Percentiles rank a stretch among this genome's conserved stretches.
phyloP scores from a whole-genome alignment of 2,113 vertebrate genomes.

The Prietella phreatophila region DNA sequence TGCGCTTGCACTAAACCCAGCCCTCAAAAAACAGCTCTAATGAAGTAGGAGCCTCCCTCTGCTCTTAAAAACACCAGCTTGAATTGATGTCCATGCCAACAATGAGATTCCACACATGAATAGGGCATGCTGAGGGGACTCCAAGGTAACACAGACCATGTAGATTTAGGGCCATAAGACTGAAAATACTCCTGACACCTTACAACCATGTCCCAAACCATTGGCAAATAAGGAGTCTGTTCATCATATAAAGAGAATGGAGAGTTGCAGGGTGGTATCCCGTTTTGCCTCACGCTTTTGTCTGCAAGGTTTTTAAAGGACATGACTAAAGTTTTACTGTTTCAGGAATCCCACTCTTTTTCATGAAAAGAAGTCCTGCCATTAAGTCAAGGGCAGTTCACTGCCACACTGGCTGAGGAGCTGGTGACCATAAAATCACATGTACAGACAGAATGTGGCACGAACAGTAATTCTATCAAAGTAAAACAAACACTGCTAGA shows the following conservation, averaged over 20 bases:
- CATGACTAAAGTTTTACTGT: constrained; percentile 65
- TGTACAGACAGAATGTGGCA: constrained; percentile 23
- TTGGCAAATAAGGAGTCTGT: constrained; percentile 56
- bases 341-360: constrained; percentile 67
- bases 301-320: constrained; percentile 64
- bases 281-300: constrained; percentile 67
- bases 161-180: constrained; percentile 51
- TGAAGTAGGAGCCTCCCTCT: constrained; percentile 65
- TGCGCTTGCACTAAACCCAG: constrained; percentile 48
- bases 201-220: constrained; percentile 58
- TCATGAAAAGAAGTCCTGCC: constrained; percentile 56
- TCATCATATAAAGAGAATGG: constrained; percentile 63
- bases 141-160: constrained; percentile 63
- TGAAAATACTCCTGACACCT: constrained; percentile 59
- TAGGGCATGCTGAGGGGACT: constrained; percentile 65
- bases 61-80: constrained; percentile 70
- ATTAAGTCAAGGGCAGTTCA: constrained; percentile 65
- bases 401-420: constrained; percentile 32
- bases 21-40: constrained; percentile 62
- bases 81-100: constrained; percentile 67
- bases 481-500: constrained; percentile 31
- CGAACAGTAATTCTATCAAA: constrained; percentile 11
- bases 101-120: constrained; percentile 73
- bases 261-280: constrained; percentile 49
- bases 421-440: constrained; percentile 28